Percentiles rank a stretch among this genome's conserved stretches.
Conservation (phyloP, 2,113 vertebrate species). For the Chelonoidis abingdonii region DNA sequence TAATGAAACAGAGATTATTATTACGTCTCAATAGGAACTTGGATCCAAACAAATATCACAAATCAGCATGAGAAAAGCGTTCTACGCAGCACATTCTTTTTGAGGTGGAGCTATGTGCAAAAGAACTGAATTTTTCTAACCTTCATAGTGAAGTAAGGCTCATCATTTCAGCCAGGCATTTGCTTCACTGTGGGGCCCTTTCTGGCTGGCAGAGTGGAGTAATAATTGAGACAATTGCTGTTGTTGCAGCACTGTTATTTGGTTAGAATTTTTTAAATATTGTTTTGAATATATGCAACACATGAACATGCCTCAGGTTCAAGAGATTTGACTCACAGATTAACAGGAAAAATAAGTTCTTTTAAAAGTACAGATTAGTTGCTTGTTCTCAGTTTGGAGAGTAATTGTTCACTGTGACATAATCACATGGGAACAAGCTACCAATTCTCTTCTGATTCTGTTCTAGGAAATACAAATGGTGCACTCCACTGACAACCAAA, state of each 20-base stretch:
- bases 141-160: not conserved
- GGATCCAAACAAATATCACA: not conserved
- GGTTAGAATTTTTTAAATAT: not conserved
- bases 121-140: not conserved
- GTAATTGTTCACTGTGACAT: not conserved
- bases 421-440: not conserved
- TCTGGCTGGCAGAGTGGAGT: not conserved
- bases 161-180: fast-evolving
- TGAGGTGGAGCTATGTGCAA: not conserved
- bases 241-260: not conserved
- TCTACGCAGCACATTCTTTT: fast-evolving
- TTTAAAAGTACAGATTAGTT: not conserved
- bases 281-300: not conserved
- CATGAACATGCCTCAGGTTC: fast-evolving
- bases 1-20: not conserved
- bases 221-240: fast-evolving
- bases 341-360: not conserved
- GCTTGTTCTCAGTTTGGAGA: not conserved
- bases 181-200: not conserved
- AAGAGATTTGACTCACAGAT: not conserved
- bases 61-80: not conserved
- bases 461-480: not conserved
- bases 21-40: not conserved
- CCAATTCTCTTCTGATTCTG: not conserved
- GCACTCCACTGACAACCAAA: not conserved